Base-by-base conservation (phyloP, 2,888 invertebrate genomes). In the Andrena chrysosceles region DNA sequence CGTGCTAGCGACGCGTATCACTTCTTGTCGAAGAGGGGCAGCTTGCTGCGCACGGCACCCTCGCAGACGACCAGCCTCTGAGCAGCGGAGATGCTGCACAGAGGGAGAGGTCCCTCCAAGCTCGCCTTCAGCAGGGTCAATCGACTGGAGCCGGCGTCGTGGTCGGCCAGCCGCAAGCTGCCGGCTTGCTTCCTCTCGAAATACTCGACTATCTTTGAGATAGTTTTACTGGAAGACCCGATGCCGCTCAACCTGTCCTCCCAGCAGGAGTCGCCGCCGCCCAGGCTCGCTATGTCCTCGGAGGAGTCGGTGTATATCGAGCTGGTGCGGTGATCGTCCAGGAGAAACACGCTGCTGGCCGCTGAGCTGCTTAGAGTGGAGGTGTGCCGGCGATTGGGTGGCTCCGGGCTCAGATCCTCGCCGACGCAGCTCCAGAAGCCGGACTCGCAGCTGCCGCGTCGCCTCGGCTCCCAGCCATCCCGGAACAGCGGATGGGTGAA, bases 361-460 rank as follows among this genome's bases (percentile, higher is more conserved):
- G 95, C 95, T 8, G 94, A 94, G 69, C 95, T 94, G 75, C 95
- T 95, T 1, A 95, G 91, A 0, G 94, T 94, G n/a, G 94, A 94
- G 0, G 94, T 91, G 74, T 94, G 93, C 0, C 94, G 91, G 20
- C 93, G 92, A 84, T 93, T 93, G 0, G 93, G 93, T 0, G 94
- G 93, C 60, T 94, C 94, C 0, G 94, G 94, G 77, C 96, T 95
- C 84, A 96, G 95, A 92, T 97, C 97, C 92, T 97, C 97, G 91
- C 97, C 97, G 84, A 97, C 97, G 89, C 97, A 97, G 74, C 97
- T 97, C 95, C 97, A 98, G 93, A 98, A 98, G 26, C 98, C 98
- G 88, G 97, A 97, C 93, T 98, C 98, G 93, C 98, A 98, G 26
- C 98, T 98, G 76, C 97, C 98, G 63, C 98, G 95, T 23, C 98